Evolutionary conservation across 2,797 vertebrate species (phyloP).

Genomic region (Silurus lanzhouensis): DNA sequence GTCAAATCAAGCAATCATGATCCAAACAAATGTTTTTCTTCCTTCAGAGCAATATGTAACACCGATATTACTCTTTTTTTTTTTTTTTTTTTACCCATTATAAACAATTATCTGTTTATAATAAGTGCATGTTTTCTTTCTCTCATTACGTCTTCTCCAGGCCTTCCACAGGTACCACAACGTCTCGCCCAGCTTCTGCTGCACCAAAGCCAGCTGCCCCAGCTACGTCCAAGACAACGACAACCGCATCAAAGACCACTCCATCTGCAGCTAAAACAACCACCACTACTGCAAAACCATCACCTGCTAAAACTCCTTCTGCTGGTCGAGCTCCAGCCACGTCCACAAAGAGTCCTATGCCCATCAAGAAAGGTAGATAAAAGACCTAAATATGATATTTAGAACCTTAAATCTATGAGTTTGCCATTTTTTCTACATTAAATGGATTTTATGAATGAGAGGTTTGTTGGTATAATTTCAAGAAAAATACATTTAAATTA

Average conservation of each 20-base stretch:
- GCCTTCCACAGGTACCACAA: constrained; percentile 55
- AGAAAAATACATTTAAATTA: neutral
- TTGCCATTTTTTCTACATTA: neutral
- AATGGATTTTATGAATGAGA: neutral
- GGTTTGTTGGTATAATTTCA: neutral
- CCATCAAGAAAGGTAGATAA: constrained; percentile 74
- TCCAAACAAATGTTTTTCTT: neutral
- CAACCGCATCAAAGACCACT: constrained; percentile 67
- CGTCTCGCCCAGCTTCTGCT: constrained; percentile 64
- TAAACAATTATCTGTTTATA: neutral
- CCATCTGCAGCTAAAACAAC: constrained; percentile 60
- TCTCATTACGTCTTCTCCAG: constrained; percentile 54
- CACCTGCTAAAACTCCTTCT: constrained; percentile 65
- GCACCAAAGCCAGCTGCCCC: constrained; percentile 56
- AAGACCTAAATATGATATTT: neutral
- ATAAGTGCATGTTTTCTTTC: neutral
- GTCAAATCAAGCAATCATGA: neutral
- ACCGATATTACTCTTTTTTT: neutral
- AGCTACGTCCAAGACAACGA: constrained; percentile 63
- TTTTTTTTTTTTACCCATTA: too few relatives aligned
- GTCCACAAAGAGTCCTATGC: constrained; percentile 65
- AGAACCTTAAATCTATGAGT: neutral
- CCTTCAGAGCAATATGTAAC: neutral
- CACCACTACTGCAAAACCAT: constrained; percentile 58
- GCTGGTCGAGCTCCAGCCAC: constrained; percentile 68